phyloP scores from a whole-genome alignment of 2,113 vertebrate species.

The Pampusana beccarii region DNA sequence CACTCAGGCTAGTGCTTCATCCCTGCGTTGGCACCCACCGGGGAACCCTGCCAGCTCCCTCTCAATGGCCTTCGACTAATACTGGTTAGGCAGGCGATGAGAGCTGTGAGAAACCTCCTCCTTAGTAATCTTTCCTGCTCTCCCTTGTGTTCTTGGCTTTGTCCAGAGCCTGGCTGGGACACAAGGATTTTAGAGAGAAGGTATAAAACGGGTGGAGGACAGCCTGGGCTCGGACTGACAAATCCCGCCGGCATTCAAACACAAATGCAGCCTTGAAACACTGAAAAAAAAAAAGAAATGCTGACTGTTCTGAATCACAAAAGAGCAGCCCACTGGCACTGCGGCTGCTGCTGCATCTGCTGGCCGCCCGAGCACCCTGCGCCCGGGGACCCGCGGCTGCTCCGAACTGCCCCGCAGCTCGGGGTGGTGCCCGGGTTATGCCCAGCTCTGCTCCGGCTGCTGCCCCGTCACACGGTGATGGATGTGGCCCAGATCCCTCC shows the following conservation, averaged over 20 bases:
- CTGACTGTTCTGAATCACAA: constrained; percentile 55
- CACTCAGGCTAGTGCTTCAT: not conserved
- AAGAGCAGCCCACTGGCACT: not conserved
- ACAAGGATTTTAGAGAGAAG: not conserved
- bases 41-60: not conserved
- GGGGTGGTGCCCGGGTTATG: not conserved
- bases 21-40: not conserved
- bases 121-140: not conserved
- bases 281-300: not conserved
- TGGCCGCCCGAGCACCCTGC: not conserved
- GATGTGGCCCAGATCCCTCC: not conserved
- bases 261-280: constrained; percentile 57
- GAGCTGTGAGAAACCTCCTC: constrained; percentile 2
- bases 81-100: not conserved
- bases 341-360: not conserved
- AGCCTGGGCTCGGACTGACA: not conserved
- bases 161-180: not conserved
- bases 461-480: fast-evolving
- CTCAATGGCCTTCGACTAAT: not conserved
- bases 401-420: not conserved
- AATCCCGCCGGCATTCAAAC: constrained; percentile 52
- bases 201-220: constrained; percentile 1
- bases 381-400: not conserved
- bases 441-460: not conserved
- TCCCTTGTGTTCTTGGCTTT: not conserved